Conservation (phyloP, 1,140 invertebrate species). For the Cheumatopsyche charites region DNA sequence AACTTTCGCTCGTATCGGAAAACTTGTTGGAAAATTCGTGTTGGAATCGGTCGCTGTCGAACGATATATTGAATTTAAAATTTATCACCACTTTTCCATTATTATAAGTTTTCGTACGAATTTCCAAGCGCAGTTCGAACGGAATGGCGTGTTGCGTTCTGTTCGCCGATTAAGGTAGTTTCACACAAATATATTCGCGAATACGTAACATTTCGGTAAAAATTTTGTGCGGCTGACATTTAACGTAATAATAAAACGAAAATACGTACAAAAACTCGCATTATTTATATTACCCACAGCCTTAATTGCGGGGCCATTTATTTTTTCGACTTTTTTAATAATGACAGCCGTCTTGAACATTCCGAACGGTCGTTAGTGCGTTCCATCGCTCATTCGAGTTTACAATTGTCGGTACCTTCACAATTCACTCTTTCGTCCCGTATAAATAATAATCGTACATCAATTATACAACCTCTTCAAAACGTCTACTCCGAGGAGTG, state of each 20-base stretch:
- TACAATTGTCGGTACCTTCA: not conserved
- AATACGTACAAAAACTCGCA: not conserved
- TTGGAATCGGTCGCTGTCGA: no score
- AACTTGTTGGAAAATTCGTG: no score
- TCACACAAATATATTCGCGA: no score
- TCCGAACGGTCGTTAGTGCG: slow-evolving; percentile 9
- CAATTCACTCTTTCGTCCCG: not conserved
- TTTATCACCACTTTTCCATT: no score
- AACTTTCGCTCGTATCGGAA: no score
- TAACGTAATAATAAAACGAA: not conserved
- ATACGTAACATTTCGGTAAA: not conserved
- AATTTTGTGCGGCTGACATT: slow-evolving; percentile 4
- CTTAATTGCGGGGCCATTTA: slow-evolving; percentile 13
- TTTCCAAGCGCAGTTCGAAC: no score
- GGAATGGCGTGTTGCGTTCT: no score
- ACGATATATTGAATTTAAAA: no score
- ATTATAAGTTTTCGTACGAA: no score
- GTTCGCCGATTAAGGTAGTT: no score
- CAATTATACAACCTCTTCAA: not conserved
- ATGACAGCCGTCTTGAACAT: slow-evolving; percentile 22
- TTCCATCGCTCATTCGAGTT: slow-evolving; percentile 6
- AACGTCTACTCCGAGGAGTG: not conserved
- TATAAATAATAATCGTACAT: not conserved
- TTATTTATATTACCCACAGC: slow-evolving; percentile 14
- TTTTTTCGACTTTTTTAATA: slow-evolving; percentile 16